Conservation (phyloP, 2,797 vertebrate genomes). For the Sternarchorhynchus goeldii region DNA sequence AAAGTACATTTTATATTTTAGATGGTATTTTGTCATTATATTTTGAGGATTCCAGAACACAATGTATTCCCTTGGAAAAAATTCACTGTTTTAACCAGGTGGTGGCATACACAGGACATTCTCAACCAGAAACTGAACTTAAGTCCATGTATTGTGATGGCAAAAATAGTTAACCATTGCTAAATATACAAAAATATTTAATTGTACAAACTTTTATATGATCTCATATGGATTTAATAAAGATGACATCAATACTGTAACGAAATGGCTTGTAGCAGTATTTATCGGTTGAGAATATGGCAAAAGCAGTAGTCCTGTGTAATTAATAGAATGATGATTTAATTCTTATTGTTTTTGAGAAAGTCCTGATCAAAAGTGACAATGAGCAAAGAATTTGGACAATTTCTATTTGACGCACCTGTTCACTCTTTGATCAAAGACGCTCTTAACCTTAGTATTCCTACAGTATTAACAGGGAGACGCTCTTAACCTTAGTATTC, state of each 20-base stretch:
- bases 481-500: constrained; percentile 28
- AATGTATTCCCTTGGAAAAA: not conserved
- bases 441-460: constrained; percentile 28
- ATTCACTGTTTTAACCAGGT: constrained; percentile 6
- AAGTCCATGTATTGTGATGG: not conserved
- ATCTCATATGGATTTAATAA: constrained; percentile 15
- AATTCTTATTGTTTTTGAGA: constrained; percentile 25
- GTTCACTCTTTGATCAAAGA: constrained; percentile 45
- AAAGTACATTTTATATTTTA: not conserved
- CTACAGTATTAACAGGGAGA: constrained; percentile 29
- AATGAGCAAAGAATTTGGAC: constrained; percentile 41
- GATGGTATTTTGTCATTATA: no score
- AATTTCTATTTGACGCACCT: constrained; percentile 33
- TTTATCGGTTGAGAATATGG: not conserved
- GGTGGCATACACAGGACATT: constrained; percentile 38
- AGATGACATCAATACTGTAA: constrained; percentile 17
- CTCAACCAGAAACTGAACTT: not conserved
- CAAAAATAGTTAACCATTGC: constrained; percentile 1
- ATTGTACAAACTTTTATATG: not conserved
- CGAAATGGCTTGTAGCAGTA: not conserved
- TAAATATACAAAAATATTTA: not conserved
- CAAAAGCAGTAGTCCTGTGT: not conserved
- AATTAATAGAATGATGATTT: not conserved
- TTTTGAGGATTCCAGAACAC: not conserved
- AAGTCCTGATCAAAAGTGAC: constrained; percentile 35